A percentile compares a stretch with the other conserved stretches of the same genome.
These are phyloP conservation scores for Falco rusticolus DNA, from an alignment of 2,797 vertebrate genomes.

Conservation along the genomic window DNA sequence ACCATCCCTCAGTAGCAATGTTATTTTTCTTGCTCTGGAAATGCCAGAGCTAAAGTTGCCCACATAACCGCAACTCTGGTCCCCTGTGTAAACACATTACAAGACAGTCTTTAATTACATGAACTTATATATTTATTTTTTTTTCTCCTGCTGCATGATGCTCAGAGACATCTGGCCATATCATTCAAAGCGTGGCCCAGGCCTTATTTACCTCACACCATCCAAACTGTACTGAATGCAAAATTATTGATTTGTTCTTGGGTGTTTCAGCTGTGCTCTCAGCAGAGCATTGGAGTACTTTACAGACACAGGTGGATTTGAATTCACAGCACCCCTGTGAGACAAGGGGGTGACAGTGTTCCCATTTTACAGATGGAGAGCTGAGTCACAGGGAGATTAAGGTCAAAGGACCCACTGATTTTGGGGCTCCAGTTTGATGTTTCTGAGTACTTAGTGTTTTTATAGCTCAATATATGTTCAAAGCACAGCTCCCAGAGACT, in stretches of 20 bases:
- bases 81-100: conserved; percentile 49
- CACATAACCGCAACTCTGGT: conserved; percentile 28
- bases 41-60: conserved; percentile 14
- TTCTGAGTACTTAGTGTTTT: conserved; percentile 46
- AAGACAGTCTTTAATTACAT: conserved; percentile 57
- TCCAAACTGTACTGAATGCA: not conserved
- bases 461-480: conserved; percentile 58
- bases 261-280: not conserved
- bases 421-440: conserved; percentile 39
- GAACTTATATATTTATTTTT: not conserved
- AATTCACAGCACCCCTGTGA: conserved; percentile 16
- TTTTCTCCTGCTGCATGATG: not conserved
- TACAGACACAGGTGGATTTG: not conserved
- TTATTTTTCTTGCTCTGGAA: conserved; percentile 57
- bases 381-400: conserved; percentile 56
- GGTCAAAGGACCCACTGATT: conserved; percentile 49
- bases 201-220: conserved; percentile 32
- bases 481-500: conserved; percentile 60
- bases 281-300: not conserved
- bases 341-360: not conserved
- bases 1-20: conserved; percentile 8
- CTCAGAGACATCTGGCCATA: conserved; percentile 42
- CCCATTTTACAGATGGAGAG: conserved; percentile 31
- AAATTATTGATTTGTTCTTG: conserved; percentile 19
- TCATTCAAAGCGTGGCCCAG: not conserved